Conservation (phyloP, 2,113 vertebrate species). For the Etheostoma cragini region DNA sequence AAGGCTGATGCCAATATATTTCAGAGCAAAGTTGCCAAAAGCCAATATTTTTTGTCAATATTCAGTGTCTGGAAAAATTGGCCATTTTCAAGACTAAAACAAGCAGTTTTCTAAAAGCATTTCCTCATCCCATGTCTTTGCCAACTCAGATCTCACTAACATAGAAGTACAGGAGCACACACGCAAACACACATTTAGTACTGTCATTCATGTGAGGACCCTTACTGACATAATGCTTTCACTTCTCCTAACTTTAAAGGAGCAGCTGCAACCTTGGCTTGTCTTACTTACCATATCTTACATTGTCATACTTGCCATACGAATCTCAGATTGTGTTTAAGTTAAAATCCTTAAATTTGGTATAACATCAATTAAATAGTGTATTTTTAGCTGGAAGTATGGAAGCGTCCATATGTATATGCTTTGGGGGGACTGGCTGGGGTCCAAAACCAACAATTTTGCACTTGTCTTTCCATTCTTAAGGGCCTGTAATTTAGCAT, state of each 20-base stretch:
- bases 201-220: not conserved
- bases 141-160: not conserved
- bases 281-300: too few species aligned
- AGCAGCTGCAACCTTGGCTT: too few species aligned
- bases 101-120: not conserved
- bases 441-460: too few species aligned
- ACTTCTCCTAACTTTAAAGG: not conserved
- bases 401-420: too few species aligned
- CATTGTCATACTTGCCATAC: too few species aligned
- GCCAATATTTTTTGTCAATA: constrained; percentile 22
- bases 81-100: constrained; percentile 15
- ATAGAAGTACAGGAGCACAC: not conserved
- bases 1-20: constrained; percentile 37
- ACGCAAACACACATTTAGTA: not conserved
- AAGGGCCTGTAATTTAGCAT: too few species aligned
- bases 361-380: too few species aligned
- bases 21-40: constrained; percentile 1
- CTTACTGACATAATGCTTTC: not conserved
- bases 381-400: too few species aligned
- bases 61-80: constrained; percentile 11
- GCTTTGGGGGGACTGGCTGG: too few species aligned
- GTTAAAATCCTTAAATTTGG: too few species aligned
- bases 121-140: not conserved
- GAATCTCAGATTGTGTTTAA: too few species aligned
- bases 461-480: too few species aligned